These are phyloP conservation scores for Centroberyx gerrardi DNA, from an alignment of 2,797 vertebrate genomes.

Conservation along the genomic window DNA sequence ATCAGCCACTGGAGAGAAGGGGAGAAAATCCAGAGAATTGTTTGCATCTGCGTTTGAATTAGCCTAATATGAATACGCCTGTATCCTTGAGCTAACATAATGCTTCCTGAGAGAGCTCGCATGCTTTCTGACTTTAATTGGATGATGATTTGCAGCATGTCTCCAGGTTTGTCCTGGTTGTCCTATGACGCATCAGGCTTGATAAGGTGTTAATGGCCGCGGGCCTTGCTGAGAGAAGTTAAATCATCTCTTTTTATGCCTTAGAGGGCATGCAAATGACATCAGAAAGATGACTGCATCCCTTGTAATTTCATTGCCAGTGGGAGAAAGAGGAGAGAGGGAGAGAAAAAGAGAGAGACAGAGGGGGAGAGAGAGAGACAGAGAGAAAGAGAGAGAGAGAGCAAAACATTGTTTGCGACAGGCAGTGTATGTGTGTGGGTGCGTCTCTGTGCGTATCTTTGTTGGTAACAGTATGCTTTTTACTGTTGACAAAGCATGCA, in stretches of 20 bases:
- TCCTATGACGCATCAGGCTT: constrained; percentile 46
- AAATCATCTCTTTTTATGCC: constrained; percentile 40
- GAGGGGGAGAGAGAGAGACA: constrained; percentile 29
- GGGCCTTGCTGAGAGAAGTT: constrained; percentile 14
- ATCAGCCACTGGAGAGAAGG: constrained; percentile 8
- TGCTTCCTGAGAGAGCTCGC: not conserved
- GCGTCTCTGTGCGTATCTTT: constrained; percentile 44
- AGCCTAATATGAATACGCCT: constrained; percentile 8
- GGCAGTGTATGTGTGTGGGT: constrained; percentile 25
- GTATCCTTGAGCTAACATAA: not conserved
- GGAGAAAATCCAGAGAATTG: constrained; percentile 5
- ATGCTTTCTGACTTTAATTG: constrained; percentile 17
- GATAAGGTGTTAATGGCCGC: constrained; percentile 30
- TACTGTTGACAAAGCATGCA: constrained; percentile 66
- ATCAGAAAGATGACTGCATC: constrained; percentile 69
- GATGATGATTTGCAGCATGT: constrained; percentile 27
- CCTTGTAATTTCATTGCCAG: constrained; percentile 37
- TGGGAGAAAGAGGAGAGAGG: not conserved
- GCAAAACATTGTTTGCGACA: constrained; percentile 52
- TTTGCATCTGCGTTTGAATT: constrained; percentile 26
- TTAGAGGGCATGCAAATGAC: constrained; percentile 35
- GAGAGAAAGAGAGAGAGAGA: constrained; percentile 42
- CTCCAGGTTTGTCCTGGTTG: constrained; percentile 45
- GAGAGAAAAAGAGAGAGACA: constrained; percentile 14
- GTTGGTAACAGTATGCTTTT: constrained; percentile 49